Evolutionary conservation across 2,797 vertebrate species (phyloP), one percentile per base, ranked within the genome.

Genomic region (Siniperca undulata): DNA sequence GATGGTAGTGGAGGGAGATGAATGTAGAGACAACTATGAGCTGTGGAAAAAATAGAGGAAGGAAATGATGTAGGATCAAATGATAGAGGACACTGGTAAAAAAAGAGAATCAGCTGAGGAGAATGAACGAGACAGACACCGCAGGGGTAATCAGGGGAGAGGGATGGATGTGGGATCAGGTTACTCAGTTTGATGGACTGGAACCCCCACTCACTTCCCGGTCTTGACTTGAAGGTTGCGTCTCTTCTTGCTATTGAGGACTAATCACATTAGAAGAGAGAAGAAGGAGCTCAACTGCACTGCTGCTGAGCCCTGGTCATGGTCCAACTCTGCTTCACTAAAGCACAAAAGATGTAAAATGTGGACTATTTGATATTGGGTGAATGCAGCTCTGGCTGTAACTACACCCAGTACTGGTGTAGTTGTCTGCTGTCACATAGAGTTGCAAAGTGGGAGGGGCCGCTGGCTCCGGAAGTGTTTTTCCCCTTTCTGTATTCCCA

Each of bases 191-290:
- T 89, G 86, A 91, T 86, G 65, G 82, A 73, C 71, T 86, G 74
- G 65, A 88, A 66, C 77, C 68, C 20, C 38, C 53, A 53, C 55
- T 65, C 24, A 4, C 67, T 27, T 70, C n/a, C 71, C 34, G 52
- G 27, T 82, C 62, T 64, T 40, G 60, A 84, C 70, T 87, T 80
- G 74, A 84, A 82, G 78, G 84, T 85, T 79, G 73, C 30, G 38
- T 80, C 72, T 85, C 71, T 85, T 85, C 77, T 84, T 81, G 74
- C 60, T 69, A 34, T 64, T 88, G 83, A 88, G 58, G 70, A 85
- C 82, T 90, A 85, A 90, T 93, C 89, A 80, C 84, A 83, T 89
- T 85, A 86, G 68, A 81, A 64, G 77, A 82, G 77, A 66, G 78
- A 46, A 66, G 81, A 81, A 50, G 22, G 65, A 81, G 62, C 85